Base-by-base conservation (phyloP, 2,888 invertebrate species). In the Monoplex corrugatus region DNA sequence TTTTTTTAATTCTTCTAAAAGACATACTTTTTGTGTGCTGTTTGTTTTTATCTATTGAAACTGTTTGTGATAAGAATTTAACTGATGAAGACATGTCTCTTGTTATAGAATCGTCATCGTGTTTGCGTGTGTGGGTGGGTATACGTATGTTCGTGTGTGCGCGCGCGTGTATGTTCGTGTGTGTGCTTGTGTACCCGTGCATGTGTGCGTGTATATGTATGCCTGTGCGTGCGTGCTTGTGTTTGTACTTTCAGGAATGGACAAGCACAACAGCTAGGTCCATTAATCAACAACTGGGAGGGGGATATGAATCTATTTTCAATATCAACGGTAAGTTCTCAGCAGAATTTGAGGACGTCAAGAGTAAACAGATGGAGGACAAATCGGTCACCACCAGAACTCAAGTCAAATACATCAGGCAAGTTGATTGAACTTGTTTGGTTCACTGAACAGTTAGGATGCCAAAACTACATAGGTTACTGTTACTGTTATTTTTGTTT, bases 271-370 rank as follows among this genome's bases (percentile, higher is more conserved):
- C 93, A 16, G 92, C 93, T 0, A 89, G 89, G 16, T 89, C 92
- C 5, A 89, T 94, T 45, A 94, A 94, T 80, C 90, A 92, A 13
- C 92, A 92, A 72, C 93, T 92, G 1, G 93, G 92, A 5, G 86
- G 93, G 10, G 84, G 89, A 23, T 6, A 86, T 93, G 45, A 92
- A 10, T n/a, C 84, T 2, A 82, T 88, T 35, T 88, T 92, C 38
- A 90, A 90, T 28, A 92, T 94, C 75, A 92, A 93, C 72, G 94
- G 94, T 0, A 92, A 90, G n/a, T 94, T 93, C 90, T 94, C 94
- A 13, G 68, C 90, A n/a, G 93, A 92, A 28, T 93, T 91, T 63
- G 88, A 91, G 68, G 87, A 88, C 38, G 92, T 93, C 13, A 93
- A 93, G 80, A 85, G 75, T 16, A 87, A 90, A 19, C 93, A 93